Conservation (phyloP, 2,797 vertebrate species). For the Enteromius viviparus region DNA sequence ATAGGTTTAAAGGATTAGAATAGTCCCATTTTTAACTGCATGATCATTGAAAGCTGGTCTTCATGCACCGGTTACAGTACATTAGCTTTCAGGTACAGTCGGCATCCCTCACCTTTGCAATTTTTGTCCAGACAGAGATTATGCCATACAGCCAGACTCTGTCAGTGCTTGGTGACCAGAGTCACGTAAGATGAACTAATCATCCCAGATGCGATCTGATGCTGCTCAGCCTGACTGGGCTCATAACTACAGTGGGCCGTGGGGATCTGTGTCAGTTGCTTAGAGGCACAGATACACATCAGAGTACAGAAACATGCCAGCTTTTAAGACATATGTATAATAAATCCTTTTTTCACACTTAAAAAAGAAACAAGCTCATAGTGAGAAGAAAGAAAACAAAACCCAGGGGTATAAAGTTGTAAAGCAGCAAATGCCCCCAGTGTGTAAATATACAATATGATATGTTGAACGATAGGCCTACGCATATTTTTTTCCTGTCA, state of each 20-base stretch:
- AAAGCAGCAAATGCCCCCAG: background rate
- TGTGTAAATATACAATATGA: background rate
- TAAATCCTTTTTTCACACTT: background rate
- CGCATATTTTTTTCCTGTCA: background rate
- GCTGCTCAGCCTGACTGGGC: slow-evolving; percentile 68
- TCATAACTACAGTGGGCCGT: slow-evolving; percentile 58
- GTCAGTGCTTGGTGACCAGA: slow-evolving; percentile 70
- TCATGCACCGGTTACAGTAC: slow-evolving; percentile 45
- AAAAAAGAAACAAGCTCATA: background rate
- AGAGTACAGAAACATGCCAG: background rate
- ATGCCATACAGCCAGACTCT: slow-evolving; percentile 78
- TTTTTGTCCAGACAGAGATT: slow-evolving; percentile 71
- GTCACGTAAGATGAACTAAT: slow-evolving; percentile 81
- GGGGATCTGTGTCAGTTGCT: slow-evolving; percentile 71
- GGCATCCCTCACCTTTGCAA: slow-evolving; percentile 48
- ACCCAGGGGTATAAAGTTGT: background rate
- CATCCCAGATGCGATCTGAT: slow-evolving; percentile 76
- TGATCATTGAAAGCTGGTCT: background rate
- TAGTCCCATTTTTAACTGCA: background rate
- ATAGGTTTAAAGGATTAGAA: background rate
- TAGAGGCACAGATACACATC: slow-evolving; percentile 5
- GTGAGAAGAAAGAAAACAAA: background rate
- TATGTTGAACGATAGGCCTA: background rate
- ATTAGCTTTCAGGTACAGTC: slow-evolving; percentile 27
- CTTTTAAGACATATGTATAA: slow-evolving; percentile 5